Percentiles rank a stretch among this genome's conserved stretches.
Conservation (phyloP, 2,797 vertebrate genomes). For the Paguma larvata region DNA sequence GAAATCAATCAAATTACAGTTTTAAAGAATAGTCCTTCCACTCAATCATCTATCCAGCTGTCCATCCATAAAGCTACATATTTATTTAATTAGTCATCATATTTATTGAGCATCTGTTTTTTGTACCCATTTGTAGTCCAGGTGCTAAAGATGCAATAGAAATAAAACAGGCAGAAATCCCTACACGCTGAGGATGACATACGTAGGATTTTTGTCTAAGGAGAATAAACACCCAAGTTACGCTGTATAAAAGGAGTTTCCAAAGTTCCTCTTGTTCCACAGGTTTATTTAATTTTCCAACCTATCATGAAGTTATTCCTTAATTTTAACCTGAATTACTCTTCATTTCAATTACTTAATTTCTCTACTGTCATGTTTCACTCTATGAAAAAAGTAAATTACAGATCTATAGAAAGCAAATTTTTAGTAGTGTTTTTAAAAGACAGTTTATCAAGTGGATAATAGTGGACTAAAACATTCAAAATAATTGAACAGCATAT, state of each 20-base stretch:
- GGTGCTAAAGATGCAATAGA: neutral
- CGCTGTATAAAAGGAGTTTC: neutral
- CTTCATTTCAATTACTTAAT: constrained; percentile 58
- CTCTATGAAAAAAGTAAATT: constrained; percentile 28
- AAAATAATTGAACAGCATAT: constrained; percentile 32
- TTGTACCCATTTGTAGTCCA: neutral
- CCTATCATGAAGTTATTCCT: neutral
- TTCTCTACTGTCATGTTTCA: constrained; percentile 34
- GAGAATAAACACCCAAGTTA: neutral
- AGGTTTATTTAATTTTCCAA: constrained; percentile 53
- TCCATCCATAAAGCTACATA: neutral
- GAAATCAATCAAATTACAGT: neutral
- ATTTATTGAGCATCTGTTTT: neutral
- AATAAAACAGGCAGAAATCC: neutral
- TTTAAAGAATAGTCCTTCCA: neutral
- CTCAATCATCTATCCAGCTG: neutral
- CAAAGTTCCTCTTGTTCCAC: neutral
- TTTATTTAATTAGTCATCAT: neutral
- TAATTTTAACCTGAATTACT: constrained; percentile 40
- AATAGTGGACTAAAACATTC: neutral
- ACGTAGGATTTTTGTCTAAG: neutral
- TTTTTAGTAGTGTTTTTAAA: constrained; percentile 41
- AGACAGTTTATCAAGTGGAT: constrained; percentile 40
- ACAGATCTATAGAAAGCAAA: neutral
- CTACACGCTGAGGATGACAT: neutral